Percentiles rank a stretch among this genome's conserved stretches.
Conservation (phyloP, 2,888 invertebrate genomes). For the Minunthozetes semirufus region DNA sequence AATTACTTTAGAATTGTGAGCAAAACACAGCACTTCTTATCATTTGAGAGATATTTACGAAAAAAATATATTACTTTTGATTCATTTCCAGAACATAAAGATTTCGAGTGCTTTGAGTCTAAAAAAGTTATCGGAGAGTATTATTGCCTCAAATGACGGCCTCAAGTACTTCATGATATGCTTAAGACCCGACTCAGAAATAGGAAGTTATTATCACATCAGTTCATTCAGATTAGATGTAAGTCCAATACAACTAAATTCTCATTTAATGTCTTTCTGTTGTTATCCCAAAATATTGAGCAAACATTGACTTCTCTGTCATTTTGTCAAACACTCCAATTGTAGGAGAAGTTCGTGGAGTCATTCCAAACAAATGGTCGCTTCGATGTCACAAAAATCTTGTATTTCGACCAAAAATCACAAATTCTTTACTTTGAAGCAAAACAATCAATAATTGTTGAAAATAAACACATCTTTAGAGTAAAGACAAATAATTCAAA, state of each 20-base stretch:
- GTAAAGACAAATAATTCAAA: not conserved
- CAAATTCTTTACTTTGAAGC: conserved; percentile 37
- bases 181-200: conserved; percentile 27
- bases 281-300: not conserved
- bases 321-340: not conserved
- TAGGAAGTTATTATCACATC: conserved; percentile 34
- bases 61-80: too few relatives aligned
- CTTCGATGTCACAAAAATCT: conserved; percentile 40
- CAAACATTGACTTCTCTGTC: not conserved
- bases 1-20: too few relatives aligned
- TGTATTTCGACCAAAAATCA: conserved; percentile 38
- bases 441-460: not conserved
- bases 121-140: conserved; percentile 24
- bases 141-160: not conserved
- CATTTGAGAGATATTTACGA: not conserved
- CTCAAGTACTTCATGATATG: conserved; percentile 19
- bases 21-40: not conserved
- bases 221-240: conserved; percentile 7
- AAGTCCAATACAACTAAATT: not conserved
- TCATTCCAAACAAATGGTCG: conserved; percentile 39
- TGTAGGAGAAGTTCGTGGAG: conserved; percentile 7
- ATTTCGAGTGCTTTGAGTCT: conserved; percentile 22
- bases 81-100: not conserved
- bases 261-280: not conserved
- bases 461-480: conserved; percentile 14